Percentiles rank a stretch among this genome's conserved stretches.
phyloP scores from a whole-genome alignment of 2,797 vertebrate genomes.

The Mionectes olivaceus region DNA sequence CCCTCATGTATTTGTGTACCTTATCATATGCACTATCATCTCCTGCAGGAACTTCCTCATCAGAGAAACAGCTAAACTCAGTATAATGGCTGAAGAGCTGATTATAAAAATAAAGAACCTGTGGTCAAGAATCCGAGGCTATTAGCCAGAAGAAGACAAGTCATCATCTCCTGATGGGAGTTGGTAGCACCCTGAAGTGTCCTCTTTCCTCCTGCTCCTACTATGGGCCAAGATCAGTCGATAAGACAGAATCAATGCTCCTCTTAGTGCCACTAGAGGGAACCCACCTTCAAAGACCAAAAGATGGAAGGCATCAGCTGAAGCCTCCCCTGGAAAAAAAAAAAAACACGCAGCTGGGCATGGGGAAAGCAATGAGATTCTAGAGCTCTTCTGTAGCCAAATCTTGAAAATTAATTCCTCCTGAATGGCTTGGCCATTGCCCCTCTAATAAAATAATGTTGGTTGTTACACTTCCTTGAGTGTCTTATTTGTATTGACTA shows the following conservation, averaged over 20 bases:
- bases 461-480: slow-evolving; percentile 47
- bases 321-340: background rate
- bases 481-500: background rate
- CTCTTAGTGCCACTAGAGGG: slow-evolving; percentile 26
- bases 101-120: slow-evolving; percentile 35
- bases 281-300: slow-evolving; percentile 15
- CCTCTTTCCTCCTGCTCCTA: background rate
- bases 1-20: background rate
- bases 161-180: background rate
- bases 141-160: slow-evolving; percentile 24
- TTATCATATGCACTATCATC: background rate
- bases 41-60: slow-evolving; percentile 57
- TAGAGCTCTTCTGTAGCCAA: slow-evolving; percentile 46
- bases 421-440: slow-evolving; percentile 20
- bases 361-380: slow-evolving; percentile 11
- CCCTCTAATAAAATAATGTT: slow-evolving; percentile 48
- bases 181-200: background rate
- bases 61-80: slow-evolving; percentile 48
- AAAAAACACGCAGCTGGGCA: background rate
- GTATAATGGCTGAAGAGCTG: slow-evolving; percentile 34
- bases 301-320: slow-evolving; percentile 17
- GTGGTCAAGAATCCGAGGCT: slow-evolving; percentile 11
- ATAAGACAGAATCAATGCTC: slow-evolving; percentile 24
- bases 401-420: slow-evolving; percentile 62
- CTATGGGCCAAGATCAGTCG: slow-evolving; percentile 22